These are phyloP conservation scores for Cichladusa arquata DNA, from an alignment of 2,113 vertebrate species.

Conservation along the genomic window DNA sequence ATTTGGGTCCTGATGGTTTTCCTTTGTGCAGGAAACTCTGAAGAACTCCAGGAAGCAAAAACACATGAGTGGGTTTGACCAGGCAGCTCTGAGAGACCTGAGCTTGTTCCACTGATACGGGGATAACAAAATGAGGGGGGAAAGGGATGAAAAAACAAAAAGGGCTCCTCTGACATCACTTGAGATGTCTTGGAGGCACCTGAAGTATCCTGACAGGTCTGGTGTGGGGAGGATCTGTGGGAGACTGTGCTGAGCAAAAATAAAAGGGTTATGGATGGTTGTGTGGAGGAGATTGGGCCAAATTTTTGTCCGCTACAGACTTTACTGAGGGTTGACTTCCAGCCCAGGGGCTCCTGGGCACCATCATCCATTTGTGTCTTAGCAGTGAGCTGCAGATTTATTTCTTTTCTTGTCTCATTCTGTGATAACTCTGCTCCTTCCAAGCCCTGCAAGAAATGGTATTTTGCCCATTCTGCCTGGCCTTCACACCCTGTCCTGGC, in stretches of 20 bases:
- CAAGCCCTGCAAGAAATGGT: background rate
- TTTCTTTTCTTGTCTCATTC: background rate
- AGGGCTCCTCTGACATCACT: background rate
- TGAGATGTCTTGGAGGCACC: background rate
- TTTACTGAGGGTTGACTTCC: background rate
- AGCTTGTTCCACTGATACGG: background rate
- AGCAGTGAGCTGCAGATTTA: background rate
- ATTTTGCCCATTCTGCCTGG: background rate
- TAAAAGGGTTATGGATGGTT: background rate
- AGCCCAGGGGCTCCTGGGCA: background rate
- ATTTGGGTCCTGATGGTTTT: background rate
- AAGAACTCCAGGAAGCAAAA: background rate
- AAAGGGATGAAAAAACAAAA: background rate
- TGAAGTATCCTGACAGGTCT: background rate
- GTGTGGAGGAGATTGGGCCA: background rate
- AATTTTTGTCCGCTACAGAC: background rate
- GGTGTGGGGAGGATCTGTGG: background rate
- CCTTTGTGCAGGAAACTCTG: background rate
- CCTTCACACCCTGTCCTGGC: background rate
- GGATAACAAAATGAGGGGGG: background rate
- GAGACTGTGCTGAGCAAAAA: background rate
- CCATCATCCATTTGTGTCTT: background rate
- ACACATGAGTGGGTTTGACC: fast-evolving
- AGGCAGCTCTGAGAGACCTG: background rate
- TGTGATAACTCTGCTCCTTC: background rate